A percentile compares a stretch with the other conserved stretches of the same genome.
Conservation (phyloP, 2,888 invertebrate genomes). For the Lepetodrilus schrolli region DNA sequence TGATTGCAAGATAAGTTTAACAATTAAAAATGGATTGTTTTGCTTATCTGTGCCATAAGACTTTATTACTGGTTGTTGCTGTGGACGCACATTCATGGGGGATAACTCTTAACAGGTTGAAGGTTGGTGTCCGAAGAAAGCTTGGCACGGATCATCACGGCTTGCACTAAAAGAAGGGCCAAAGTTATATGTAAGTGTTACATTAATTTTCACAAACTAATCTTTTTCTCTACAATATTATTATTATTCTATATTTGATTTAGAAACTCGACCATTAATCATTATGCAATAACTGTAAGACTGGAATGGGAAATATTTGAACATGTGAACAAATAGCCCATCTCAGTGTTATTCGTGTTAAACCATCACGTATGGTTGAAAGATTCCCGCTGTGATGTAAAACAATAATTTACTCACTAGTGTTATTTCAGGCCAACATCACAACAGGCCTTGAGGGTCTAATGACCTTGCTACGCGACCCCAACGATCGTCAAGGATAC, state of each 20-base stretch:
- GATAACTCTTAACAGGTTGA: conserved; percentile 63
- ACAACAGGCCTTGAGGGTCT: conserved; percentile 63
- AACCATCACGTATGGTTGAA: background rate
- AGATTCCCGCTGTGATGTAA: too few relatives aligned
- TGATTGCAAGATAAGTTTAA: background rate
- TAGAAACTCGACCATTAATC: too few relatives aligned
- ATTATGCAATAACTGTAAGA: too few relatives aligned
- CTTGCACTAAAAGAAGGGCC: conserved; percentile 20
- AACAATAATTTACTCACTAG: too few relatives aligned
- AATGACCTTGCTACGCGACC: conserved; percentile 71
- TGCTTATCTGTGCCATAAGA: too few relatives aligned
- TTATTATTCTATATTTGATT: too few relatives aligned
- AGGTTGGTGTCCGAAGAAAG: conserved; percentile 74
- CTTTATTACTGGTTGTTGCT: too few relatives aligned
- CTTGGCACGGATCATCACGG: conserved; percentile 51
- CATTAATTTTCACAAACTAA: too few relatives aligned
- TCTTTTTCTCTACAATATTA: too few relatives aligned
- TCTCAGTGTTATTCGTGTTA: background rate
- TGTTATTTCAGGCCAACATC: conserved; percentile 58
- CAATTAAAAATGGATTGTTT: too few relatives aligned
- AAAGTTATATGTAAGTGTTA: conserved; percentile 37
- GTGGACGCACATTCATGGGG: background rate
- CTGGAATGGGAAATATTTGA: too few relatives aligned
- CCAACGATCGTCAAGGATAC: conserved; percentile 73
- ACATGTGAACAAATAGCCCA: too few relatives aligned